Evolutionary conservation across 2,888 invertebrate genomes (phyloP).

Genomic region (Coecobrya sp.): DNA sequence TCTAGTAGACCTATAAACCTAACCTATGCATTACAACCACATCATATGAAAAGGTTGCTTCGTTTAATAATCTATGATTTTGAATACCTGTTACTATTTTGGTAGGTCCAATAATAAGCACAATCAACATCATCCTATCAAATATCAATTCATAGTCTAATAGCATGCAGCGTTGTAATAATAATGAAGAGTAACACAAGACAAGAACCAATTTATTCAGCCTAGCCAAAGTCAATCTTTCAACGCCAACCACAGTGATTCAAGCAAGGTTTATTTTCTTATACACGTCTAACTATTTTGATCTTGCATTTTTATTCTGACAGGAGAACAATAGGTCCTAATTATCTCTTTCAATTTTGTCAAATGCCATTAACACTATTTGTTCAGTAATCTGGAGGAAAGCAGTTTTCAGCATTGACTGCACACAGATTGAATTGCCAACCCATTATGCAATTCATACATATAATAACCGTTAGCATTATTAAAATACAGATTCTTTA

Average conservation of each 20-base stretch:
- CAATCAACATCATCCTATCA: too few relatives aligned
- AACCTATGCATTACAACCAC: too few relatives aligned
- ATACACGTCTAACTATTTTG: conserved; percentile 57
- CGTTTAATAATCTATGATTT: too few relatives aligned
- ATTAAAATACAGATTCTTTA: too few relatives aligned
- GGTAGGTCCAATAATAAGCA: too few relatives aligned
- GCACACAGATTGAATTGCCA: too few relatives aligned
- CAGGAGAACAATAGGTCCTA: conserved; percentile 68
- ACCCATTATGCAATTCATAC: too few relatives aligned
- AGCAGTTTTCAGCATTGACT: background rate
- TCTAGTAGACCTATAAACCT: too few relatives aligned
- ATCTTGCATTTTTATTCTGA: conserved; percentile 52
- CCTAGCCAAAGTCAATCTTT: background rate
- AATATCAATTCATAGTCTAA: too few relatives aligned
- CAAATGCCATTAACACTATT: conserved; percentile 72
- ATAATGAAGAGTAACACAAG: background rate
- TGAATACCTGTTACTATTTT: too few relatives aligned
- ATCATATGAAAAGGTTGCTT: too few relatives aligned
- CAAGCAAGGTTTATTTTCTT: background rate
- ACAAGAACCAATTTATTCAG: background rate
- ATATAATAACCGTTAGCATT: too few relatives aligned
- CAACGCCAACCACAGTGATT: background rate
- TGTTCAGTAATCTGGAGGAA: conserved; percentile 50
- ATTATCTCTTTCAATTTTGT: conserved; percentile 69
- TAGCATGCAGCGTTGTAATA: background rate